Conservation (phyloP, 1,140 invertebrate genomes). For the Aphis gossypii region DNA sequence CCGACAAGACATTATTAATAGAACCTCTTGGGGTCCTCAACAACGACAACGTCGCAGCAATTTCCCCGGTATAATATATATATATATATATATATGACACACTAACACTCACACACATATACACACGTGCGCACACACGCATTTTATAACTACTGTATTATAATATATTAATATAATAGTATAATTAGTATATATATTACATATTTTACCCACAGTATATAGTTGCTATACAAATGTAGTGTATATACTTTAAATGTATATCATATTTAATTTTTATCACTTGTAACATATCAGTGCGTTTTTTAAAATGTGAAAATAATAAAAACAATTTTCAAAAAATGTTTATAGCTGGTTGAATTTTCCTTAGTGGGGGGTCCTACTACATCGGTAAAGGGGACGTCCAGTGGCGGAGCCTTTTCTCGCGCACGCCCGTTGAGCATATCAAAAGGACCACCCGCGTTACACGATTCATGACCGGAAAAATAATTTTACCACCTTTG, state of each 20-base stretch:
- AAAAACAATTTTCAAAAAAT: not conserved
- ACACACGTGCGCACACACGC: not conserved
- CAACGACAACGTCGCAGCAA: not conserved
- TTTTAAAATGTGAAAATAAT: not conserved
- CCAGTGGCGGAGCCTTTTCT: conserved; percentile 34
- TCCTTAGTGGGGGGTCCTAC: not conserved
- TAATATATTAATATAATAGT: not conserved
- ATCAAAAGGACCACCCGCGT: conserved; percentile 15
- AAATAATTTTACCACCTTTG: conserved; percentile 31
- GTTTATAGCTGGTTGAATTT: not conserved
- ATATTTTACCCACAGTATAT: not conserved
- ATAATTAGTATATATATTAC: not conserved
- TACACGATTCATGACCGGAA: conserved; percentile 2
- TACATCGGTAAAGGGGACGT: not conserved
- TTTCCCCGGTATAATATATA: not conserved
- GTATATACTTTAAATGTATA: not conserved
- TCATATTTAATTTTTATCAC: not conserved
- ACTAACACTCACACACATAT: not conserved
- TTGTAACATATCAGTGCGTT: not conserved
- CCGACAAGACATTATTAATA: conserved; percentile 11
- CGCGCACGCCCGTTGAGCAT: conserved; percentile 16
- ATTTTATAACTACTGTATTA: not conserved
- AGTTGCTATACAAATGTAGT: no score
- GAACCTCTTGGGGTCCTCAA: not conserved
- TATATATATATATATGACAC: not conserved